Conservation (phyloP, 2,797 vertebrate species). For the Chaetophractus vellerosus region DNA sequence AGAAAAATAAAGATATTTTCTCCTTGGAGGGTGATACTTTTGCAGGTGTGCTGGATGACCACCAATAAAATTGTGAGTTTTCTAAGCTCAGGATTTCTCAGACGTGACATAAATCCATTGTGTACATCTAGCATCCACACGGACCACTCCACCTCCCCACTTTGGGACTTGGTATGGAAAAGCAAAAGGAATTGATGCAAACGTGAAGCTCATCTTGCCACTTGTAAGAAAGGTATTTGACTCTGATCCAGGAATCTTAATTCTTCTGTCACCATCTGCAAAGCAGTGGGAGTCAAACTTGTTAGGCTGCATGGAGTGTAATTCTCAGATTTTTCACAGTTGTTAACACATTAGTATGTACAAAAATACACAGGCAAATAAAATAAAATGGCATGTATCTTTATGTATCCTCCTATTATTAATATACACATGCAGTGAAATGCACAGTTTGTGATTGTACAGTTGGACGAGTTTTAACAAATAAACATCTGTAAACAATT, state of each 20-base stretch:
- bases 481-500: too few species aligned
- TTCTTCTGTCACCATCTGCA: neutral
- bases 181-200: neutral
- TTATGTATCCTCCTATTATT: neutral
- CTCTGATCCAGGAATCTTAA: neutral
- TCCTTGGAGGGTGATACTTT: neutral
- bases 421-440: neutral
- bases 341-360: neutral
- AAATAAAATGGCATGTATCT: neutral
- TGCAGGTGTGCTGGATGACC: neutral
- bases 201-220: neutral
- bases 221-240: neutral
- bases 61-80: neutral
- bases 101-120: neutral
- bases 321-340: neutral
- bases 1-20: neutral
- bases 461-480: neutral
- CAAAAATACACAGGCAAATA: neutral
- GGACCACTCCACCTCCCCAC: neutral
- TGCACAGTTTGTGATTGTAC: neutral
- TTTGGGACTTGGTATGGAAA: neutral
- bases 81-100: neutral
- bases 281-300: neutral
- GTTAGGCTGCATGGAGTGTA: neutral
- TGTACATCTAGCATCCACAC: neutral